Conservation (phyloP, 2,113 vertebrate genomes). For the Mustela lutreola region DNA sequence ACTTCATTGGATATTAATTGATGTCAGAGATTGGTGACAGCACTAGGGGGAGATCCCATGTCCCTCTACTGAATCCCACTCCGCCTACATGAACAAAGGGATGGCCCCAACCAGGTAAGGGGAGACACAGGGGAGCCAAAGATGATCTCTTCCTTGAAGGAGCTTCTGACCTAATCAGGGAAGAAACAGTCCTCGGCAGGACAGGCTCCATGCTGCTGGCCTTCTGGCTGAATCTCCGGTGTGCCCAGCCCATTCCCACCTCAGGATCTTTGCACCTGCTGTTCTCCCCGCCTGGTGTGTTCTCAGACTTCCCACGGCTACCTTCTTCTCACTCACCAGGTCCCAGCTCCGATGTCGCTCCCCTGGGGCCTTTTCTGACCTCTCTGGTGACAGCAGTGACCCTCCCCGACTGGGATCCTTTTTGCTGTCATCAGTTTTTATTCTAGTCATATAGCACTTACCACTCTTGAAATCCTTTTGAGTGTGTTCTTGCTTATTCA, state of each 20-base stretch:
- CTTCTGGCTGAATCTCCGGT: neutral
- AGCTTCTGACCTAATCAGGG: neutral
- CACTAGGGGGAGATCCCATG: neutral
- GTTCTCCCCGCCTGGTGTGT: accelerated
- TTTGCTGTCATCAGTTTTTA: neutral
- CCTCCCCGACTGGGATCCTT: neutral
- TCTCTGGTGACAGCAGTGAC: neutral
- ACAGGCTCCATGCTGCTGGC: neutral
- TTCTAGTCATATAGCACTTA: neutral
- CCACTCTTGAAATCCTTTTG: neutral
- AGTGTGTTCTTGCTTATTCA: neutral
- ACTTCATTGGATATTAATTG: neutral
- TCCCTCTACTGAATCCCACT: neutral
- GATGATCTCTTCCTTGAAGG: neutral
- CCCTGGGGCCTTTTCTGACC: neutral
- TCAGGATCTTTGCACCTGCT: neutral
- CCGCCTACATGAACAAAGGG: neutral
- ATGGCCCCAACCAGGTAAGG: neutral
- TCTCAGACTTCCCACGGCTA: accelerated
- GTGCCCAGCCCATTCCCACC: accelerated
- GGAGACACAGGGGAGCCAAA: neutral
- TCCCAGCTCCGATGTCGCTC: neutral
- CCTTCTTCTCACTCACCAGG: neutral
- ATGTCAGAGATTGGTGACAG: neutral
- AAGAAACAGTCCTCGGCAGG: neutral